Base-by-base conservation (phyloP, 92 coral and sea anemone genomes). In the Desmophyllum pertusum region DNA sequence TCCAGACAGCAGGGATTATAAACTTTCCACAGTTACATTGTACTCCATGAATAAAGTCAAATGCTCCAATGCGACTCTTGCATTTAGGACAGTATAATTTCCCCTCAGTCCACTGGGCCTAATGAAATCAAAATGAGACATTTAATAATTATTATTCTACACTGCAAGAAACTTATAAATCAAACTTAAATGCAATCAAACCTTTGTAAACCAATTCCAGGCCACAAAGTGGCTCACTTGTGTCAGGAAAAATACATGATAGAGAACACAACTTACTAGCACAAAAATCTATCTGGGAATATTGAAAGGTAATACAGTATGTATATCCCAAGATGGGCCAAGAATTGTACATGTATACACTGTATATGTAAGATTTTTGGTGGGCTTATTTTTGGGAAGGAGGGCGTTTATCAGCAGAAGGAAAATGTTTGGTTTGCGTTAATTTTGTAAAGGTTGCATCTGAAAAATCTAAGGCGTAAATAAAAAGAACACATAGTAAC, bases 81-180 rank as follows among this genome's bases (percentile, higher is more conserved):
- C 99, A 96, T 72, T 93, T 92, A 27, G 95, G 95, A 61, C 98
- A 94, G 81, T 94, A 87, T 6, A 94, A 77, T 81, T 93, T 93
- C 3, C 99, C 98, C 37, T 89, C 90, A 41, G 98, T 96, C 98
- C 98, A 96, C 21, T 91, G 90, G 27, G 93, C 88, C 94, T 94
- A 71, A 38, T 78, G 38, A 55, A 10, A 0, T 30, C 4, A 30
- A 3, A 14, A 65, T 14, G 29, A n/a, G n/a, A n/a, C n/a, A n/a
- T n/a, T n/a, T n/a, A 33, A 14, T 11, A 15, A 10, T 7, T 7
- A 62, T 30, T 14, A 4, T 23, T 23, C 6, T 7, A n/a, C 0
- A 4, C 21, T 25, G 33, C 30, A 62, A 62, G 33, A 8, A 27
- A 62, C 15, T 29, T 7, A 50, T 15, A 9, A 71, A 42, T 41